These are phyloP conservation scores for Anableps anableps DNA, from an alignment of 2,797 vertebrate species.

Conservation along the genomic window DNA sequence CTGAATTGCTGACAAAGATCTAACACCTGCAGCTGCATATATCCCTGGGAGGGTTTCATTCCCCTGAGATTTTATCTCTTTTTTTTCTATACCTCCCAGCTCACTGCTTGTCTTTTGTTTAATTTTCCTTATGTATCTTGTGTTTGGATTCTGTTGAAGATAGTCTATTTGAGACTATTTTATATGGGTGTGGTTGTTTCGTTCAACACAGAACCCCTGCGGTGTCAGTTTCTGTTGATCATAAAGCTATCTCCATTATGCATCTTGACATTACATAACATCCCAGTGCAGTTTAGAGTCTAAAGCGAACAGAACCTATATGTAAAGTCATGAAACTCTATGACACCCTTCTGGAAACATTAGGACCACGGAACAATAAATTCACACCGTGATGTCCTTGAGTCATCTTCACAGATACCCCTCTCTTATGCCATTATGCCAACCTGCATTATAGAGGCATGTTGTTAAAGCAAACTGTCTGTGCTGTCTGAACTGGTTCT, in stretches of 20 bases:
- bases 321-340: background rate
- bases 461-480: constrained; percentile 32
- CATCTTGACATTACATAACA: constrained; percentile 52
- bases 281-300: constrained; percentile 19
- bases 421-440: constrained; percentile 6
- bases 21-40: constrained; percentile 22
- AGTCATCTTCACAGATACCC: constrained; percentile 1
- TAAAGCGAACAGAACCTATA: background rate
- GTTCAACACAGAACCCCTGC: background rate
- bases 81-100: background rate
- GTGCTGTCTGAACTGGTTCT: background rate
- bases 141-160: background rate
- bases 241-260: constrained; percentile 19
- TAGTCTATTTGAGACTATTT: constrained; percentile 1
- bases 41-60: constrained; percentile 18
- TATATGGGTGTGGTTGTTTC: constrained; percentile 36
- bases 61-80: background rate
- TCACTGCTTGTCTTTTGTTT: background rate
- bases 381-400: constrained; percentile 10
- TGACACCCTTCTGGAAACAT: no score
- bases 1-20: constrained; percentile 43
- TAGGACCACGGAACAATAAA: constrained; percentile 7
- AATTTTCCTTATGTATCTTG: background rate
- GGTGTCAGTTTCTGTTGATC: constrained; percentile 45
- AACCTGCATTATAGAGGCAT: background rate